A percentile compares a stretch with the other conserved stretches of the same genome.
These are phyloP conservation scores for Teleiodes luculella DNA, from an alignment of 2,888 invertebrate genomes.

Conservation along the genomic window DNA sequence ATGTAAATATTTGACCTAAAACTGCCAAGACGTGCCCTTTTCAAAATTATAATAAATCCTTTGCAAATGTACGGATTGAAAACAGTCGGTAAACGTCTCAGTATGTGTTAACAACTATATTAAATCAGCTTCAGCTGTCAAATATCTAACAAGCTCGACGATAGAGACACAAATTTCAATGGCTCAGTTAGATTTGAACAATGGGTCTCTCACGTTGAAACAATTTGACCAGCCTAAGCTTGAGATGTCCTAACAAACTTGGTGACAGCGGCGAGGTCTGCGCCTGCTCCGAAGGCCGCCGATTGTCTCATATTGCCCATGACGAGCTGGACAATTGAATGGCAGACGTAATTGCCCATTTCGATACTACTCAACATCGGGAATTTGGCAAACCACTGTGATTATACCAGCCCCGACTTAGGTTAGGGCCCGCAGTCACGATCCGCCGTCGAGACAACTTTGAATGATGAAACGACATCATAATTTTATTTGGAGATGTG, in stretches of 20 bases:
- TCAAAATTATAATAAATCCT: too few relatives aligned
- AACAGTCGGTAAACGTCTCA: not conserved
- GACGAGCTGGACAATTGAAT: conserved; percentile 63
- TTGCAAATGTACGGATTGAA: too few relatives aligned
- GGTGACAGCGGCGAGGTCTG: conserved; percentile 15
- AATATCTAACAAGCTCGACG: not conserved
- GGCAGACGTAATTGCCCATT: conserved; percentile 56
- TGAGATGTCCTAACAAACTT: conserved; percentile 9
- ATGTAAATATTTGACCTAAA: too few relatives aligned
- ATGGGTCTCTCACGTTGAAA: not conserved
- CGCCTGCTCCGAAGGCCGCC: conserved; percentile 38
- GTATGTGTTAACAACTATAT: not conserved
- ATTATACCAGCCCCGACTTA: conserved; percentile 42
- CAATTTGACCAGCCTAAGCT: not conserved
- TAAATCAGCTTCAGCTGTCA: not conserved
- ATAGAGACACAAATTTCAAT: not conserved
- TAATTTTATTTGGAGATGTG: conserved; percentile 10
- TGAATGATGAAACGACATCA: conserved; percentile 3
- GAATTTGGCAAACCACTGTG: conserved; percentile 57
- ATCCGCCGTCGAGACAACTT: conserved; percentile 35
- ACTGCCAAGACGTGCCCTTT: too few relatives aligned
- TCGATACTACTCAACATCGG: conserved; percentile 52
- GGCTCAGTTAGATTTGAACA: not conserved
- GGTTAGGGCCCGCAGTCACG: conserved; percentile 58
- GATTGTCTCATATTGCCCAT: conserved; percentile 45